Evolutionary conservation across 2,113 vertebrate genomes (phyloP).

Genomic region (Podocnemis expansa): DNA sequence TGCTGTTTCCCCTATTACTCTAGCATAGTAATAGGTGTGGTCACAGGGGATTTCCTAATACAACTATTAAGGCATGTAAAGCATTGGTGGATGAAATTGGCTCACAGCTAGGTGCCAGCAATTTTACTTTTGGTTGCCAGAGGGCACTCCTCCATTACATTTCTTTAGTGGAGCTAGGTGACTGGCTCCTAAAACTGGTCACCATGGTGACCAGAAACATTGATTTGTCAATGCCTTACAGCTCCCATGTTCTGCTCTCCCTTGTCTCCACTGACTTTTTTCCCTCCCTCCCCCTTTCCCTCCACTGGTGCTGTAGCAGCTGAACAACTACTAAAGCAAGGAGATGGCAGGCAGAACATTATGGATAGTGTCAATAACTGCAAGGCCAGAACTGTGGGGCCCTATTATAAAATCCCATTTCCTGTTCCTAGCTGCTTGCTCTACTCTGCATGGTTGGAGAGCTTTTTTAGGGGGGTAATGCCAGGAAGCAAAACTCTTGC

Average conservation of each 20-base stretch:
- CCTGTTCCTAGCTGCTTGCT: neutral
- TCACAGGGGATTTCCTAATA: neutral
- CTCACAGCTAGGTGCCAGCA: too few relatives aligned
- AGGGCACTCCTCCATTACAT: too few relatives aligned
- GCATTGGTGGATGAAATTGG: too few relatives aligned
- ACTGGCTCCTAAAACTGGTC: too few relatives aligned
- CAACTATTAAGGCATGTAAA: neutral
- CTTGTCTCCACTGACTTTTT: slow-evolving; percentile 19
- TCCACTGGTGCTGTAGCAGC: neutral
- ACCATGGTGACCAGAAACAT: too few relatives aligned
- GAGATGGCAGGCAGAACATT: neutral
- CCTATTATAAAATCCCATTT: neutral
- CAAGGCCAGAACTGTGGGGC: neutral
- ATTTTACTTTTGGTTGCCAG: too few relatives aligned
- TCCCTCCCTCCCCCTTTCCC: too few relatives aligned
- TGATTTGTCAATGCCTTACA: neutral
- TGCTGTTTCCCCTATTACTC: neutral
- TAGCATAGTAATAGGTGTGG: neutral
- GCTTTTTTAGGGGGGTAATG: too few relatives aligned
- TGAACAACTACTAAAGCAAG: neutral
- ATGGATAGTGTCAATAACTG: neutral
- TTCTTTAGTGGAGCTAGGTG: too few relatives aligned
- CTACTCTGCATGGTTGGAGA: neutral
- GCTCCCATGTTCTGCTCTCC: neutral
- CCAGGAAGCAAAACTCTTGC: neutral